Conservation (phyloP, 2,113 vertebrate species). For the Mormyrus iriodes region DNA sequence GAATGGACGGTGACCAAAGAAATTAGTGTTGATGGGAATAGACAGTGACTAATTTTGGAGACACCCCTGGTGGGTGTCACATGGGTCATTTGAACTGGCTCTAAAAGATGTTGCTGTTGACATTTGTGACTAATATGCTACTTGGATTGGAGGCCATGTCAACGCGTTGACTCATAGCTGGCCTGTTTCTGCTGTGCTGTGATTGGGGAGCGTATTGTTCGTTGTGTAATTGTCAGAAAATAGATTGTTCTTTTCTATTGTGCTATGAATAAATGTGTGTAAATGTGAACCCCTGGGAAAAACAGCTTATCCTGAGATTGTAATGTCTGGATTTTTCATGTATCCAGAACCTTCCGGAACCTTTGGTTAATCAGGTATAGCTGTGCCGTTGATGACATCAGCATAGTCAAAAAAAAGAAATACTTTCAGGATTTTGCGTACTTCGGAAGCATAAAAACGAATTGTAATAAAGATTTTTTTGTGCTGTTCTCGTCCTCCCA, state of each 20-base stretch:
- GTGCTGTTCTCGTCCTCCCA: not conserved
- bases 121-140: slow-evolving; percentile 55
- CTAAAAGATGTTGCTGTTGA: slow-evolving; percentile 46
- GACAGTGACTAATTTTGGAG: slow-evolving; percentile 31
- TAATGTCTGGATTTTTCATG: not conserved
- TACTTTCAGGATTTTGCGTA: not conserved
- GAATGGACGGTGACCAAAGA: slow-evolving; percentile 16
- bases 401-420: not conserved
- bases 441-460: not conserved
- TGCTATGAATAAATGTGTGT: not conserved
- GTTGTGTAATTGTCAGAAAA: slow-evolving; percentile 12
- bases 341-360: not conserved
- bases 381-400: not conserved
- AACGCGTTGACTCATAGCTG: slow-evolving; percentile 50
- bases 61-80: slow-evolving; percentile 17
- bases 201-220: not conserved
- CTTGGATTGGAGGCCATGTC: slow-evolving; percentile 39
- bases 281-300: not conserved
- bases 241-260: not conserved
- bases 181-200: not conserved
- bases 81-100: slow-evolving; percentile 24
- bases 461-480: not conserved
- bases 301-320: not conserved
- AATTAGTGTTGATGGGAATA: slow-evolving; percentile 17
- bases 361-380: not conserved